Conservation (phyloP, 2,113 vertebrate species). For the Micronycteris hirsuta region DNA sequence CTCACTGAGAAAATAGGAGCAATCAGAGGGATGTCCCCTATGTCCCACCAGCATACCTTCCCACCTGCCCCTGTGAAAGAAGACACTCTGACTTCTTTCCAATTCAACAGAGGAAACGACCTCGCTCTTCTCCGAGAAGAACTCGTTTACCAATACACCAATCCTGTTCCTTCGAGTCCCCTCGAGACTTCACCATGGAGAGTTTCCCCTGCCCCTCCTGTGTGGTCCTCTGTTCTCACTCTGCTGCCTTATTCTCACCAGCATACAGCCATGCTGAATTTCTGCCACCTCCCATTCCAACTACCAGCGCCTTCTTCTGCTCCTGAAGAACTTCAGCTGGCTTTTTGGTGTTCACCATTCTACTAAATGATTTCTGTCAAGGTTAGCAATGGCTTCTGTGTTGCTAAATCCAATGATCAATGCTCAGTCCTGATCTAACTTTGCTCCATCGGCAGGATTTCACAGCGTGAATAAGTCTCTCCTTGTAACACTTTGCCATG, state of each 20-base stretch:
- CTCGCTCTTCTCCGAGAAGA: not conserved
- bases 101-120: not conserved
- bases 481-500: not conserved
- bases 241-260: not conserved
- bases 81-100: not conserved
- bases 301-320: not conserved
- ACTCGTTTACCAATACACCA: fast-evolving
- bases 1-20: not conserved
- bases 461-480: not conserved
- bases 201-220: not conserved
- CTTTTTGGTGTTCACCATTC: not conserved
- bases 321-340: not conserved
- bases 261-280: not conserved
- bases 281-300: not conserved
- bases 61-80: not conserved
- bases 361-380: not conserved
- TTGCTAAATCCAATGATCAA: not conserved
- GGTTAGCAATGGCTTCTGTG: not conserved
- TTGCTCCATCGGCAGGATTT: not conserved
- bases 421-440: not conserved
- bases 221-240: not conserved
- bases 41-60: not conserved
- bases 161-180: not conserved
- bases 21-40: not conserved
- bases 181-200: not conserved